These are phyloP conservation scores for Micrasema longulum DNA, from an alignment of 1,140 invertebrate genomes.

Conservation along the genomic window DNA sequence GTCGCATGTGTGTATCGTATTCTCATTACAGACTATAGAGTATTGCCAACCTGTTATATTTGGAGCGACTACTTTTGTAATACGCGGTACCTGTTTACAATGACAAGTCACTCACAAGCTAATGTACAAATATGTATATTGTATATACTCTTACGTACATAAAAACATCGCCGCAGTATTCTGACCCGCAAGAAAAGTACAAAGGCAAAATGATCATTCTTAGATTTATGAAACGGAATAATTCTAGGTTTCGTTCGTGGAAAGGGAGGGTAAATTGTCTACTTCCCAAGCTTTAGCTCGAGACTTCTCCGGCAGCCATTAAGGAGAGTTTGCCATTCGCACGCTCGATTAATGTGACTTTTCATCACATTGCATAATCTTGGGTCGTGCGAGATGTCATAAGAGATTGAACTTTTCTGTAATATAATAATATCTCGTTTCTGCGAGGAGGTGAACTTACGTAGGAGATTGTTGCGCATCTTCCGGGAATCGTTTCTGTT, in stretches of 20 bases:
- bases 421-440: slow-evolving; percentile 1
- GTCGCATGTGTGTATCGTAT: slow-evolving; percentile 22
- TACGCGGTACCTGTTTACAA: slow-evolving; percentile 19
- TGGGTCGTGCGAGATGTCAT: slow-evolving; percentile 13
- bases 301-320: slow-evolving; percentile 2
- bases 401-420: slow-evolving; percentile 32
- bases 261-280: slow-evolving; percentile 28
- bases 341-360: slow-evolving; percentile 28
- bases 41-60: slow-evolving; percentile 30
- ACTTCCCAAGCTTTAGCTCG: slow-evolving; percentile 25
- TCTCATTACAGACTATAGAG: too few species aligned
- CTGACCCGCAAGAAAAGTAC: too few species aligned
- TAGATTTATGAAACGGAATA: slow-evolving; percentile 9
- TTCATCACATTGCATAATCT: slow-evolving; percentile 27
- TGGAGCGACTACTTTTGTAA: slow-evolving; percentile 32
- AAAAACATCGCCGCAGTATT: background rate
- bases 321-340: background rate
- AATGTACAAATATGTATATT: too few species aligned
- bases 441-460: too few species aligned
- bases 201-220: background rate
- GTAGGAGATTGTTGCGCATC: too few species aligned
- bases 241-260: background rate
- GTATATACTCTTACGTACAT: too few species aligned
- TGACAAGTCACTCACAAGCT: slow-evolving; percentile 7
- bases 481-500: too few species aligned